Evolutionary conservation across 2,888 invertebrate species (phyloP).

Genomic region (Rhogogaster chlorosoma): DNA sequence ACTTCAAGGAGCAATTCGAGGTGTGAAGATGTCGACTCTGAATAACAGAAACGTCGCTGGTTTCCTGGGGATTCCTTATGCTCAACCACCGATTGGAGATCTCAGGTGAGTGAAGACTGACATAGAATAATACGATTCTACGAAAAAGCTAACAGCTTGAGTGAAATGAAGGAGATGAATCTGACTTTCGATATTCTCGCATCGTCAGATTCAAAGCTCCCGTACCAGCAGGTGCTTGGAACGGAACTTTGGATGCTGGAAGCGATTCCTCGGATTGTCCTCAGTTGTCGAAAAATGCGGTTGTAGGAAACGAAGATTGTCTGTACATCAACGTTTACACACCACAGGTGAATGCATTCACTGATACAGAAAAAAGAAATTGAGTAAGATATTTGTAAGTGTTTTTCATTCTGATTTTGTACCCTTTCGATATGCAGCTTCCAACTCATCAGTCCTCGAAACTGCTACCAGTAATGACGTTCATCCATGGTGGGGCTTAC

Average conservation of each 20-base stretch:
- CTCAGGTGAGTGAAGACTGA: neutral
- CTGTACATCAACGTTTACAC: conserved; percentile 24
- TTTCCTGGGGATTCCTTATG: neutral
- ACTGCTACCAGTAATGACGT: conserved; percentile 76
- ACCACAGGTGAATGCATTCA: neutral
- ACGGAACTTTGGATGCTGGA: conserved; percentile 4
- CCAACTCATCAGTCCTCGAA: neutral
- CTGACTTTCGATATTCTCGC: neutral
- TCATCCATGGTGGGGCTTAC: conserved; percentile 79
- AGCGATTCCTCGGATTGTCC: neutral
- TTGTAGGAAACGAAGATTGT: neutral
- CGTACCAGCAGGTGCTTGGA: neutral
- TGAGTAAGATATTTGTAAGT: neutral
- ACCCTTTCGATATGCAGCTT: neutral
- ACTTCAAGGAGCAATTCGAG: neutral
- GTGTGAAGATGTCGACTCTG: neutral
- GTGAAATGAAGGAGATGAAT: neutral
- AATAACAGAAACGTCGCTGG: neutral
- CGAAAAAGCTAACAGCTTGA: neutral
- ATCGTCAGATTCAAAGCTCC: neutral
- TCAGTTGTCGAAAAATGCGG: neutral
- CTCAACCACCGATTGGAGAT: neutral
- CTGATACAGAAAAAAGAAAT: neutral
- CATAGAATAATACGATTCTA: neutral
- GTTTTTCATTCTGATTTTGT: neutral